Percentiles rank a stretch among this genome's conserved stretches.
Conservation (phyloP, 2,888 invertebrate genomes). For the Pristionchus japonicus region DNA sequence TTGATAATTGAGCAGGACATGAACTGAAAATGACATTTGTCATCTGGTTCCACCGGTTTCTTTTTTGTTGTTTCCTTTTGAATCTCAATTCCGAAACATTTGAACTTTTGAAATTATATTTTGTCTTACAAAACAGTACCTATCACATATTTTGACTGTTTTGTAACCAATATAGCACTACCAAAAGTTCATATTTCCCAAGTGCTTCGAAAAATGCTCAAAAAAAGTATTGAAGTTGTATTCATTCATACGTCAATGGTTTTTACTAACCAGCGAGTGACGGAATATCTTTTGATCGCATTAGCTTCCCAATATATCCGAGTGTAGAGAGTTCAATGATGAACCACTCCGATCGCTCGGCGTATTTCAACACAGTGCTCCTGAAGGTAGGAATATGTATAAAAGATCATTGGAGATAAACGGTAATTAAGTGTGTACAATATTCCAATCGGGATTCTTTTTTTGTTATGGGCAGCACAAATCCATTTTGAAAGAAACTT, state of each 20-base stretch:
- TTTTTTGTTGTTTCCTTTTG: not conserved
- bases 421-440: too few relatives aligned
- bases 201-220: not conserved
- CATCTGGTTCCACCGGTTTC: not conserved
- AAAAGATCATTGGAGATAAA: too few relatives aligned
- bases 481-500: not conserved
- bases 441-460: too few relatives aligned
- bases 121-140: too few relatives aligned
- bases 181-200: too few relatives aligned
- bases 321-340: slow-evolving; percentile 92
- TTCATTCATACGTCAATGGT: too few relatives aligned
- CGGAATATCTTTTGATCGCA: slow-evolving; percentile 88
- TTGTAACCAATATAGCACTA: too few relatives aligned
- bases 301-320: slow-evolving; percentile 91
- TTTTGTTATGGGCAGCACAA: too few relatives aligned
- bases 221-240: too few relatives aligned
- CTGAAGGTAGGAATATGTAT: not conserved
- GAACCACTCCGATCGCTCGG: slow-evolving; percentile 81
- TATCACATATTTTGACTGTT: too few relatives aligned
- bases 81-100: not conserved
- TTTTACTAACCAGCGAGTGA: slow-evolving; percentile 88
- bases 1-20: slow-evolving; percentile 88
- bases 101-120: not conserved
- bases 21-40: slow-evolving; percentile 23
- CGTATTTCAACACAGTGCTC: not conserved